These are phyloP conservation scores for Eledona agricola DNA, from an alignment of 2,888 invertebrate genomes.

Conservation along the genomic window DNA sequence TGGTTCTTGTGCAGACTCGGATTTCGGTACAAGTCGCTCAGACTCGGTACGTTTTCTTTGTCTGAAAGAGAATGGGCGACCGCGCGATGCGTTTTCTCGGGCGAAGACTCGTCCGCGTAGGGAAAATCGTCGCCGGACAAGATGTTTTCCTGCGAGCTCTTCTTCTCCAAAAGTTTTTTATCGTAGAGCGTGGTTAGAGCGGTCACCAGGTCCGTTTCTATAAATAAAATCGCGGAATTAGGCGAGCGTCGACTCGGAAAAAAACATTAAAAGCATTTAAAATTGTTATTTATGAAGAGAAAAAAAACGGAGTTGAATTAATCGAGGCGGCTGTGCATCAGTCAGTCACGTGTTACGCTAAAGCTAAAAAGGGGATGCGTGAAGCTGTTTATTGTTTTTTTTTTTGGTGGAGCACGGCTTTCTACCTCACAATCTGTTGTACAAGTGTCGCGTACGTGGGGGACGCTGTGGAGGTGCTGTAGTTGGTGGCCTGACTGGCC, in stretches of 20 bases:
- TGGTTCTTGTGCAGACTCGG: conserved; percentile 65
- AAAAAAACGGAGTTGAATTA: conserved; percentile 21
- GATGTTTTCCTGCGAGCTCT: conserved; percentile 67
- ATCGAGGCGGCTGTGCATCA: conserved; percentile 30
- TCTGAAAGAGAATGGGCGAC: conserved; percentile 48
- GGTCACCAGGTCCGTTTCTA: conserved; percentile 85
- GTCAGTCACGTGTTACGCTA: conserved; percentile 32
- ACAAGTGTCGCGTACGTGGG: conserved; percentile 66
- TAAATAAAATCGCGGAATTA: conserved; percentile 49
- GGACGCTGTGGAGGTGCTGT: conserved; percentile 67
- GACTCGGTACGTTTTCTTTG: conserved; percentile 58
- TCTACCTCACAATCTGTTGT: conserved; percentile 56
- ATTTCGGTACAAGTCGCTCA: conserved; percentile 62
- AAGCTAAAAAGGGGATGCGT: conserved; percentile 29
- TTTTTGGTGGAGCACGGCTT: conserved; percentile 27
- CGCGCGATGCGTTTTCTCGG: conserved; percentile 60
- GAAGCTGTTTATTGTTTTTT: conserved; percentile 31
- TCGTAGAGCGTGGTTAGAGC: conserved; percentile 86
- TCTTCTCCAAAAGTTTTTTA: conserved; percentile 74
- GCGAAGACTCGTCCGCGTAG: conserved; percentile 75
- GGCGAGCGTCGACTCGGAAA: conserved; percentile 1
- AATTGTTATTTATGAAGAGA: conserved; percentile 15
- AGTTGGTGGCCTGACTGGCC: conserved; percentile 67
- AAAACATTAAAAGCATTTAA: conserved; percentile 27
- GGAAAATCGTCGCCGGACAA: conserved; percentile 71